Evolutionary conservation across 2,888 invertebrate genomes (phyloP), one percentile per base, ranked within the genome.

Genomic region (Fragum sueziense): DNA sequence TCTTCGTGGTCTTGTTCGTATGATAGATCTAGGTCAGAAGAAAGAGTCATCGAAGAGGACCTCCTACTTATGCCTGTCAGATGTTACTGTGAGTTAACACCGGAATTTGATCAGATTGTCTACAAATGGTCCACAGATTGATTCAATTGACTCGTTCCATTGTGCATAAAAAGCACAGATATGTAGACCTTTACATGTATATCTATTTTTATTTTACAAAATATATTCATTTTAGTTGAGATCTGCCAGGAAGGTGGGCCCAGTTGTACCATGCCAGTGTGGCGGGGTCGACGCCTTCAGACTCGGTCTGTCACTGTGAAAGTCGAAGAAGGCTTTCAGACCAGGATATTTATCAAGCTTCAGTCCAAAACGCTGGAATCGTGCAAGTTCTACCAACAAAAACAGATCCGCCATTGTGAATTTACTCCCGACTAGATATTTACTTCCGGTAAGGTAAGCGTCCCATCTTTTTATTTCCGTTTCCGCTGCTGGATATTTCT

Each of bases 241-340:
- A 27, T 29, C 57, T 17, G 57, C 11, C 25, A 57, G 29, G 29
- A 57, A 57, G 27, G 17, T 29, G 4, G 27, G 27, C 7, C 57
- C 57, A 1, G 57, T 0, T 7, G 57, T 6, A 1, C 79, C 86
- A 27, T 77, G 86, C 90, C 90, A 90, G 79, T 90, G 89, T 0
- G 90, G 90, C 7, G 90, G 90, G 86, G 86, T 86, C 4, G 88
- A 85, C 29, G 80, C 74, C 51, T 86, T 47, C 22, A 90, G 84
- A 14, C 86, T 84, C 4, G 85, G 85, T 52, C 88, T 76, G n/a
- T 79, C 69, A 2, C 25, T 61, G 31, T 89, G 61, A 7, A 37
- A 70, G 14, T 86, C 79, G 71, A 87, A 88, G 76, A 89, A 90
- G 22, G 61, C 70, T 34, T 74, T 62, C 37, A 89, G 54, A 6